Evolutionary conservation across 2,888 invertebrate genomes (phyloP).

Genomic region (Macaria notata): DNA sequence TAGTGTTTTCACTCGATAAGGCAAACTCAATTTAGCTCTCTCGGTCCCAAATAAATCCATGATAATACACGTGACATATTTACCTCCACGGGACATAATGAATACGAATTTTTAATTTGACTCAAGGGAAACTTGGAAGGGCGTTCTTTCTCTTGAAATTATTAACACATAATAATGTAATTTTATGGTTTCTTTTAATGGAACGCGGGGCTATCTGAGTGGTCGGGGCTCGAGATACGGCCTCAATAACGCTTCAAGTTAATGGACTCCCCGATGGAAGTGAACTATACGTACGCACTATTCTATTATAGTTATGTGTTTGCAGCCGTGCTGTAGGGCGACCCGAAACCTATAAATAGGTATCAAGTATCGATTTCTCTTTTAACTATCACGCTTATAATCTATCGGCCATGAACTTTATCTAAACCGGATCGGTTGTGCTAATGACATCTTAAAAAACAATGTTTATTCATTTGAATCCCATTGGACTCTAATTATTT

Average conservation of each 20-base stretch:
- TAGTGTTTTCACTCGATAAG: slow-evolving; percentile 51
- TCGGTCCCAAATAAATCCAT: slow-evolving; percentile 44
- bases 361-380: slow-evolving; percentile 30
- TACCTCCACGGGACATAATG: slow-evolving; percentile 49
- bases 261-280: slow-evolving; percentile 63
- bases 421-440: slow-evolving; percentile 27
- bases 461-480: slow-evolving; percentile 18
- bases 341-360: slow-evolving; percentile 28
- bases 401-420: slow-evolving; percentile 35
- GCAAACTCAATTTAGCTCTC: slow-evolving; percentile 52
- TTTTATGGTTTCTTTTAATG: slow-evolving; percentile 80
- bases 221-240: slow-evolving; percentile 64
- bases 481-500: slow-evolving; percentile 13
- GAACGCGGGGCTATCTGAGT: slow-evolving; percentile 71
- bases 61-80: slow-evolving; percentile 44
- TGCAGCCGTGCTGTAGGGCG: slow-evolving; percentile 15
- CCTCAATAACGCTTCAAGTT: slow-evolving; percentile 71
- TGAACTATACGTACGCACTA: slow-evolving; percentile 39
- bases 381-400: slow-evolving; percentile 19
- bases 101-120: slow-evolving; percentile 66
- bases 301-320: slow-evolving; percentile 8
- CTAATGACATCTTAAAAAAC: slow-evolving; percentile 23
- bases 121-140: slow-evolving; percentile 48
- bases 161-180: slow-evolving; percentile 82
- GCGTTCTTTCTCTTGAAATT: slow-evolving; percentile 72